Evolutionary conservation across 2,113 vertebrate genomes (phyloP), one percentile per base, ranked within the genome.

Genomic region (Tyto alba): DNA sequence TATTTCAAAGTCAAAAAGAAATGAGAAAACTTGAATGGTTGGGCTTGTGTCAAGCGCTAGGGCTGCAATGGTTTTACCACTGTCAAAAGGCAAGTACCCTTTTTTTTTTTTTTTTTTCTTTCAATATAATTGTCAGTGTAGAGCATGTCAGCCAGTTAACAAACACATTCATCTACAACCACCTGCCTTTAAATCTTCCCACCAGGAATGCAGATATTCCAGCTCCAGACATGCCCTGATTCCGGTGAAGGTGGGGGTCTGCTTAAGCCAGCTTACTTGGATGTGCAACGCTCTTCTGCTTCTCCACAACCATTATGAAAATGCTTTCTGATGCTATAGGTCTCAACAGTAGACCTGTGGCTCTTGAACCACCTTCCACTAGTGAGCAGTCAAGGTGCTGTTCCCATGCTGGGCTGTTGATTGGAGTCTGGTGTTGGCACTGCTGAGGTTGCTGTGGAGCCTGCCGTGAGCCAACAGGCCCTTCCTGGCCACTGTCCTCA

Each of bases 1-100:
- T 81, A 95, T 95, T 92, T 96, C 63, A 94, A 95, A 95, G 91
- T 91, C 57, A 10, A 77, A 76, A 89, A 93, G 85, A 80, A 91
- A 52, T 22, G 13, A 80, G 41, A 56, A 86, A 52, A 40, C 13
- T 76, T 3, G 0, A 41, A n/a, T 47, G 22, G 30, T 34, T 82
- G 16, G 36, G 36, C 22, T 40, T 56, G 10, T 81, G 73, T 78
- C 60, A 74, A 25, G 32, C 53, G 7, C 41, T 40, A 15, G 29
- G 27, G 74, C 68, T 85, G 20, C 55, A 53, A 40, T 52, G 50
- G 8, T 72, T 93, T 89, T 56, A 40, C 18, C 26, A 9, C 36
- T 34, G 38, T 66, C 50, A 47, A 36, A 73, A 73, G 48, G 22
- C 22, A 67, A 41, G 17, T 71, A 7, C 10, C 13, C 12, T 1